Evolutionary conservation across 2,888 invertebrate species (phyloP).

Genomic region (Sphecodes monilicornis): DNA sequence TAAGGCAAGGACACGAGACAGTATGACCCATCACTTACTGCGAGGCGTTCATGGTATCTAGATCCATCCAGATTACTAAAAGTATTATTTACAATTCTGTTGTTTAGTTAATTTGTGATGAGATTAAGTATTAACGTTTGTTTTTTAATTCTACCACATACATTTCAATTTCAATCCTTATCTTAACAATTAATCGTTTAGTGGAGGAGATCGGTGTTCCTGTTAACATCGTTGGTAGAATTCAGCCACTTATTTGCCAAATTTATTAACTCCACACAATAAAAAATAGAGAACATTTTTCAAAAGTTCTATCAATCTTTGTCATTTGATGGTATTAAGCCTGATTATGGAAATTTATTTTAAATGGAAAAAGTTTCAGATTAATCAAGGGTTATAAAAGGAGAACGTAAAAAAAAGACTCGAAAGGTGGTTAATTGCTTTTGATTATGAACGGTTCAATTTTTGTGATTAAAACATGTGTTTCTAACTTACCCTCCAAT

Average conservation of each 20-base stretch:
- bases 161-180: too few species aligned
- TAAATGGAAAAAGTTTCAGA: not conserved
- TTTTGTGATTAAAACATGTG: not conserved
- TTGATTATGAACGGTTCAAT: not conserved
- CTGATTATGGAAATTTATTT: not conserved
- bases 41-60: not conserved
- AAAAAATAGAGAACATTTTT: not conserved
- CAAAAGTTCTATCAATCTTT: not conserved
- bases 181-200: too few species aligned
- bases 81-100: too few species aligned
- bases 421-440: not conserved
- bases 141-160: not conserved
- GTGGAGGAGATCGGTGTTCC: too few species aligned
- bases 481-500: conserved; percentile 91
- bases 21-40: not conserved
- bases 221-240: too few species aligned
- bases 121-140: too few species aligned
- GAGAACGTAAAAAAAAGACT: not conserved
- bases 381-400: not conserved
- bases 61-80: not conserved
- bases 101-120: too few species aligned
- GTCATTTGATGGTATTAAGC: not conserved
- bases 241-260: too few species aligned
- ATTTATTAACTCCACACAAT: too few species aligned
- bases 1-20: not conserved